Evolutionary conservation across 2,797 vertebrate species (phyloP).

Genomic region (Mormyrops attenuatus): DNA sequence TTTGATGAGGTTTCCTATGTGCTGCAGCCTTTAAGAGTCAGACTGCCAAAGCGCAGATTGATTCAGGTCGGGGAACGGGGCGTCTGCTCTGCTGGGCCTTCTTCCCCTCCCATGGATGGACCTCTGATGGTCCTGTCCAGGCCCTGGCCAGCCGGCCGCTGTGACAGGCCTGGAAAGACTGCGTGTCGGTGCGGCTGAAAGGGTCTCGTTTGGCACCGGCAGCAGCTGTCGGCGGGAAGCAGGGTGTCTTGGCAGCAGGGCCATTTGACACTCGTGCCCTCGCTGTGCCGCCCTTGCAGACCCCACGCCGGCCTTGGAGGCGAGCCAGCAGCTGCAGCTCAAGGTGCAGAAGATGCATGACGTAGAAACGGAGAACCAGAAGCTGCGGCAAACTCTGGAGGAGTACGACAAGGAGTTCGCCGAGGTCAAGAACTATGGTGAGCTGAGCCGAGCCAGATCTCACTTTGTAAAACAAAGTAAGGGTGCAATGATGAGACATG

Average conservation of each 20-base stretch:
- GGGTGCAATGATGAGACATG: too few relatives aligned
- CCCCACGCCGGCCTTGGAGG: slow-evolving; percentile 76
- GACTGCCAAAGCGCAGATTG: not conserved
- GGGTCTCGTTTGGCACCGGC: not conserved
- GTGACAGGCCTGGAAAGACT: not conserved
- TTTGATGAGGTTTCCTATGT: not conserved
- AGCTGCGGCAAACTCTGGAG: slow-evolving; percentile 77
- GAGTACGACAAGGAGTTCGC: slow-evolving; percentile 79
- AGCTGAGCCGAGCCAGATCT: slow-evolving; percentile 2
- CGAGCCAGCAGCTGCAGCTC: slow-evolving; percentile 79
- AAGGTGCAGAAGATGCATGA: slow-evolving; percentile 80
- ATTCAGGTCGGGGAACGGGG: not conserved
- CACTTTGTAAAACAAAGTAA: not conserved
- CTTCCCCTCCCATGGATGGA: not conserved
- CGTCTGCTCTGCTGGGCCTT: not conserved
- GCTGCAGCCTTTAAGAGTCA: not conserved
- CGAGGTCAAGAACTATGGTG: slow-evolving; percentile 81
- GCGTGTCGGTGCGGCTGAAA: not conserved
- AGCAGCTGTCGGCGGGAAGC: not conserved
- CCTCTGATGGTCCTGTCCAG: not conserved
- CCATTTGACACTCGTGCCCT: not conserved
- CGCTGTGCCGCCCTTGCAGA: slow-evolving; percentile 49
- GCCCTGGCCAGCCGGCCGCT: not conserved
- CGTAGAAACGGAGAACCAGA: slow-evolving; percentile 83
- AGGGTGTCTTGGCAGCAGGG: not conserved